Evolutionary conservation across 2,888 invertebrate species (phyloP).

Genomic region (Lithosia quadra): DNA sequence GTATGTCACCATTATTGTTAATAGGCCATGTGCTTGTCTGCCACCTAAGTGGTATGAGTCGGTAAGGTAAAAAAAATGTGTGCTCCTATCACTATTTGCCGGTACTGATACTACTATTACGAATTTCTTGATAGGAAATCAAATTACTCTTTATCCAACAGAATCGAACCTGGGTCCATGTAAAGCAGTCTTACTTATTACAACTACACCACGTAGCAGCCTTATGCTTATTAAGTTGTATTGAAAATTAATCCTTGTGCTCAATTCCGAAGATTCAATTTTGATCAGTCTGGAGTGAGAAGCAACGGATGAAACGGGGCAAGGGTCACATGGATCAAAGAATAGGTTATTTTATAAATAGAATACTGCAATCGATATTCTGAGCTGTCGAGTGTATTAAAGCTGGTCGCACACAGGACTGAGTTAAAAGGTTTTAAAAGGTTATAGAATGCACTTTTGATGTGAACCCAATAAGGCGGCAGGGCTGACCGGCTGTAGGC

Average conservation of each 20-base stretch:
- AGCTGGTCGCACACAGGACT: background rate
- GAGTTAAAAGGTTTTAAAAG: background rate
- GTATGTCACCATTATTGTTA: too few relatives aligned
- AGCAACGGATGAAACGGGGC: constrained; percentile 29
- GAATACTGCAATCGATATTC: constrained; percentile 30
- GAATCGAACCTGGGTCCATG: too few relatives aligned
- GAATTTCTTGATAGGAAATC: too few relatives aligned
- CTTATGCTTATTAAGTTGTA: background rate
- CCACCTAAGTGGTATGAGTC: too few relatives aligned
- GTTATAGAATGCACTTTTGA: background rate
- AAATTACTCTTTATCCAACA: too few relatives aligned
- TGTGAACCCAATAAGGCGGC: background rate
- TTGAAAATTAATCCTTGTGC: background rate
- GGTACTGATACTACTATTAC: too few relatives aligned
- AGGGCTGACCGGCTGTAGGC: background rate
- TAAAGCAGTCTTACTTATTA: too few relatives aligned
- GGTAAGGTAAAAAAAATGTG: too few relatives aligned
- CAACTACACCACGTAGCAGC: too few relatives aligned
- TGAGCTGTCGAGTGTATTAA: background rate
- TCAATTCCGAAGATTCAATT: constrained; percentile 30
- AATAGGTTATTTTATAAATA: constrained; percentile 49
- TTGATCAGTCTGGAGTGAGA: constrained; percentile 36
- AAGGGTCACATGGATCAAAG: constrained; percentile 12
- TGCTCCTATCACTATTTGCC: too few relatives aligned
- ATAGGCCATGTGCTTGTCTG: too few relatives aligned